Evolutionary conservation across 2,888 invertebrate genomes (phyloP).

Genomic region (Drosophila pseudotalamancana): DNA sequence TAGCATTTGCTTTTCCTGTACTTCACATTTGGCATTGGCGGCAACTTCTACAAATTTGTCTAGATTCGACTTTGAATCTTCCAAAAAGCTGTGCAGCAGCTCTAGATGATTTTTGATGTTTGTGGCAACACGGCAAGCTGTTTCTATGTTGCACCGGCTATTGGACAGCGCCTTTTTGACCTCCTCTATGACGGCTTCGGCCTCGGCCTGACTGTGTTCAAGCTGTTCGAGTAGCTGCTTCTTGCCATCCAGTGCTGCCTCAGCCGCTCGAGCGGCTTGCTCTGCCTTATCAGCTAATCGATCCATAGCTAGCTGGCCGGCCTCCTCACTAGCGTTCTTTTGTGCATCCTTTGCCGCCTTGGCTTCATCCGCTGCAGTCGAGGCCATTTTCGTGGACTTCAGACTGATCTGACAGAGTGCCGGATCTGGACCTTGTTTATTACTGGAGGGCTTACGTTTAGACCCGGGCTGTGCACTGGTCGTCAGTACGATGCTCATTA

Average conservation of each 20-base stretch:
- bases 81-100: conserved; percentile 4
- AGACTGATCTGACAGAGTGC: conserved; percentile 13
- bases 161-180: conserved; percentile 7
- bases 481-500: conserved; percentile 32
- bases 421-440: not conserved
- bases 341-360: conserved; percentile 43
- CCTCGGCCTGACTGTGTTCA: conserved; percentile 4
- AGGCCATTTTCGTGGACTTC: conserved; percentile 34
- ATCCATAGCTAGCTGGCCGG: conserved; percentile 17
- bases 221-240: conserved; percentile 27
- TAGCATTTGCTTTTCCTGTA: conserved; percentile 1
- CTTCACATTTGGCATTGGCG: not conserved
- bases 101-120: not conserved
- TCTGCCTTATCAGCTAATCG: conserved; percentile 33
- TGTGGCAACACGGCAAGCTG: not conserved
- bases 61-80: not conserved
- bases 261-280: conserved; percentile 41
- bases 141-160: conserved; percentile 1
- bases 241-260: conserved; percentile 31
- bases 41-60: not conserved
- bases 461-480: not conserved
- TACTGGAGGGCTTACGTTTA: not conserved
- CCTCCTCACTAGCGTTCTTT: conserved; percentile 5
- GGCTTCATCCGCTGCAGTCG: conserved; percentile 28
- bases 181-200: conserved; percentile 21